Evolutionary conservation across 2,797 vertebrate genomes (phyloP).

Genomic region (Sebastes wilsoni): DNA sequence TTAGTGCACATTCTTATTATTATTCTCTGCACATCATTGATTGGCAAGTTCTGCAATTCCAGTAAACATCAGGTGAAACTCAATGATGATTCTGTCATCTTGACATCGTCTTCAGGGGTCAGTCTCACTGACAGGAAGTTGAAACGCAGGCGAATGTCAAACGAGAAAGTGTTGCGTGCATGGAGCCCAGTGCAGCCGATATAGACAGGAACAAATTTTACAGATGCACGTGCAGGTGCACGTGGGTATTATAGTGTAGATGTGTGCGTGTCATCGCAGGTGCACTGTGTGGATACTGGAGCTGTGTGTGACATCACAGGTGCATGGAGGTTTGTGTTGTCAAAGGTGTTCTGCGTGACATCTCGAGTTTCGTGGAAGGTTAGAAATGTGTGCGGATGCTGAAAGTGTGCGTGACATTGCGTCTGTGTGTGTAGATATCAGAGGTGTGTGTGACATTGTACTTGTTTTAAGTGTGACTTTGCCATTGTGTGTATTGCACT

Average conservation of each 20-base stretch:
- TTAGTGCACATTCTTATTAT: neutral
- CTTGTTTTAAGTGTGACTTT: conserved; percentile 13
- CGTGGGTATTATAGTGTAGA: neutral
- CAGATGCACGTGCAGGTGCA: neutral
- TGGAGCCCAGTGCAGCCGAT: neutral
- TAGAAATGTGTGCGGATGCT: neutral
- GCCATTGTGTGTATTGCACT: neutral
- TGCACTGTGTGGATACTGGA: neutral
- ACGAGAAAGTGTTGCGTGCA: neutral
- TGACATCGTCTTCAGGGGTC: neutral
- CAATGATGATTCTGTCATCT: neutral
- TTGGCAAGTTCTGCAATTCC: neutral
- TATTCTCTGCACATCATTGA: neutral
- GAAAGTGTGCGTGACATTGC: neutral
- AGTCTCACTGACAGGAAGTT: neutral
- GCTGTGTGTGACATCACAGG: neutral
- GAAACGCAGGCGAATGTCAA: neutral
- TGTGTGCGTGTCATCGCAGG: neutral
- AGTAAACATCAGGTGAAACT: neutral
- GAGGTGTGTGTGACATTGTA: neutral
- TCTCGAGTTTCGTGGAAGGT: neutral
- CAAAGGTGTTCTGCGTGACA: neutral
- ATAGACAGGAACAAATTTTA: no score
- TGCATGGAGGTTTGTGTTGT: neutral
- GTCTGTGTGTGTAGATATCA: neutral